These are phyloP conservation scores for Anthoptus insignis DNA, from an alignment of 2,888 invertebrate species.

Conservation along the genomic window DNA sequence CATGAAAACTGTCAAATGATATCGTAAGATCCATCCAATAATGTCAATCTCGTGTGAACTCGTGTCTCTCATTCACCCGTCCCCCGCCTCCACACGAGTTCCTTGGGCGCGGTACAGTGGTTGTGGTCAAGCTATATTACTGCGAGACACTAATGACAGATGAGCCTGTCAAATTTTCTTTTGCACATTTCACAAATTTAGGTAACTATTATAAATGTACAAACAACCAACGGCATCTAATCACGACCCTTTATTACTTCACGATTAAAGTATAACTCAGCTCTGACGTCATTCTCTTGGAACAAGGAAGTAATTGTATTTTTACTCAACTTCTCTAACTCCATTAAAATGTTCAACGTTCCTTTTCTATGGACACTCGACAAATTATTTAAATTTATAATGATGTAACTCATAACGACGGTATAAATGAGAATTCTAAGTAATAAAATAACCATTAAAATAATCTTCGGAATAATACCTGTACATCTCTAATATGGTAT, in stretches of 20 bases:
- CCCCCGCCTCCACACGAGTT: too few species aligned
- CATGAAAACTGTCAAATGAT: too few species aligned
- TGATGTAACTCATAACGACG: conserved; percentile 1
- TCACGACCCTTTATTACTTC: background rate
- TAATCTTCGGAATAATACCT: conserved; percentile 3
- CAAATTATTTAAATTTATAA: background rate
- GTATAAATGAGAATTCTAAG: background rate
- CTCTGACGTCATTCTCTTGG: background rate
- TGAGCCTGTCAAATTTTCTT: too few species aligned
- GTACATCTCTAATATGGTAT: background rate
- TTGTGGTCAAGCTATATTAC: too few species aligned
- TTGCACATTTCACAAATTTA: too few species aligned
- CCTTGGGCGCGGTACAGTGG: too few species aligned
- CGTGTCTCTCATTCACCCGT: too few species aligned
- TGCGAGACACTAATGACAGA: too few species aligned
- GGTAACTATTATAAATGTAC: too few species aligned
- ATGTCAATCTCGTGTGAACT: too few species aligned
- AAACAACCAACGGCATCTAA: too few species aligned
- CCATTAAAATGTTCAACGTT: conserved; percentile 1
- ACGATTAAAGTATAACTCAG: background rate
- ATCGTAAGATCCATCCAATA: too few species aligned
- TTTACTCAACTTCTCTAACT: conserved; percentile 2
- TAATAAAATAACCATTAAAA: conserved; percentile 16
- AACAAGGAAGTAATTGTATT: background rate
- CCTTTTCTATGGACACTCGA: background rate